These are phyloP conservation scores for Scophthalmus maximus DNA, from an alignment of 2,113 vertebrate genomes.

Conservation along the genomic window DNA sequence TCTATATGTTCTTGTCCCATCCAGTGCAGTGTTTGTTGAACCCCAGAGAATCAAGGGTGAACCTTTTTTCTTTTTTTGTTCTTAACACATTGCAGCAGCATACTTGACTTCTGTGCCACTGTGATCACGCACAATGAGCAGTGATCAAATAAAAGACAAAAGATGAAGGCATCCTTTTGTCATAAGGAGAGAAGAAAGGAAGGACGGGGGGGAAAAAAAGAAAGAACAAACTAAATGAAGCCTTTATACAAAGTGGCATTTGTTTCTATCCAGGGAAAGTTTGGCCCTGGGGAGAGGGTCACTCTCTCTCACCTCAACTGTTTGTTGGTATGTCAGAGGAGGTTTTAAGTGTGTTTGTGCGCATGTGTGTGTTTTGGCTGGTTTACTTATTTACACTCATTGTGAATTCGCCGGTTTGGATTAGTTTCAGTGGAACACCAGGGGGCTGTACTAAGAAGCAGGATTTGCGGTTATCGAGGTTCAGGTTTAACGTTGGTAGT, in stretches of 20 bases:
- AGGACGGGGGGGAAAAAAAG: background rate
- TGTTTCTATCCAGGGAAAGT: conserved; percentile 10
- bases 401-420: no score
- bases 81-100: conserved; percentile 4
- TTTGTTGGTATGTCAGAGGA: background rate
- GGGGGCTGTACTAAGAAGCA: no score
- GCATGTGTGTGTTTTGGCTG: background rate
- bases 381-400: background rate
- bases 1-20: conserved; percentile 22
- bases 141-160: conserved; percentile 51
- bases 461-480: no score
- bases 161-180: conserved; percentile 46
- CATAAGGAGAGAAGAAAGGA: conserved; percentile 1
- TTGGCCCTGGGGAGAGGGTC: conserved; percentile 4
- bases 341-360: background rate
- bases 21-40: conserved; percentile 22
- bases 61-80: conserved; percentile 27
- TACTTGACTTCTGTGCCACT: conserved; percentile 34
- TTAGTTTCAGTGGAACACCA: no score
- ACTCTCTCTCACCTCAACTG: background rate
- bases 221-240: conserved; percentile 24
- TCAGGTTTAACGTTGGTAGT: no score
- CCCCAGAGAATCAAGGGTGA: conserved; percentile 39
- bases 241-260: conserved; percentile 2
- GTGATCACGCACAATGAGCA: conserved; percentile 59